Evolutionary conservation across 2,888 invertebrate species (phyloP), one percentile per base, ranked within the genome.

Genomic region (Willowsia nigromaculata): DNA sequence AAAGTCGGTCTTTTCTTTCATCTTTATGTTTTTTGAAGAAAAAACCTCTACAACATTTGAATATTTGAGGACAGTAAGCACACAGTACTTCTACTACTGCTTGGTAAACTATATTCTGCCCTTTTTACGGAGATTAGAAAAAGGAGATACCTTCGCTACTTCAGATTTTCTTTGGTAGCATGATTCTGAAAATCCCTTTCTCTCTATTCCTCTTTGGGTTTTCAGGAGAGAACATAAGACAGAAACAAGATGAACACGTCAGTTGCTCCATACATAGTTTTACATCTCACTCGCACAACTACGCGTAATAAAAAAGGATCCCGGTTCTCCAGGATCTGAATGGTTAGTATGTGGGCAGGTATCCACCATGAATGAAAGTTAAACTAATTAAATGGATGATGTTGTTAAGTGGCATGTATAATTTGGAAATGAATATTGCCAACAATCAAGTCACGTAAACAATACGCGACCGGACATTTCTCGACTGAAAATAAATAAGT

Each of bases 1-100:
- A 88, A 78, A 83, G 78, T 88, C 88, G 78, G 83, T 68, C 80
- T 86, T 86, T 86, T 68, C 88, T 88, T 88, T 88, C 76, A 84
- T 84, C 84, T 83, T 84, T 83, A 84, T 88, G 59, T 88, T 88
- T 88, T 74, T 84, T 37, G 43, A 50, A 43, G 13, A 59, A 56
- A 83, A 88, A 84, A 78, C 65, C 37, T 76, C 88, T 68, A 18
- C 83, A 78, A 50, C 62, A 84, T 88, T 88, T 88, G 84, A 88
- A 88, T 88, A 76, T 78, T 84, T 83, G 47, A 74, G 50, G 13
- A 62, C 25, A 62, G 1, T n/a, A 27, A 13, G 30, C 59, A 74
- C 65, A n/a, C 37, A 22, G 18, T 71, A n/a, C 33, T 47, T 37
- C 33, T 40, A 53, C 27, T 65, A 5, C 4, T 53, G 22, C 59